A percentile compares a stretch with the other conserved stretches of the same genome.
Conservation (phyloP, 2,113 vertebrate genomes). For the Amazona guildingii region DNA sequence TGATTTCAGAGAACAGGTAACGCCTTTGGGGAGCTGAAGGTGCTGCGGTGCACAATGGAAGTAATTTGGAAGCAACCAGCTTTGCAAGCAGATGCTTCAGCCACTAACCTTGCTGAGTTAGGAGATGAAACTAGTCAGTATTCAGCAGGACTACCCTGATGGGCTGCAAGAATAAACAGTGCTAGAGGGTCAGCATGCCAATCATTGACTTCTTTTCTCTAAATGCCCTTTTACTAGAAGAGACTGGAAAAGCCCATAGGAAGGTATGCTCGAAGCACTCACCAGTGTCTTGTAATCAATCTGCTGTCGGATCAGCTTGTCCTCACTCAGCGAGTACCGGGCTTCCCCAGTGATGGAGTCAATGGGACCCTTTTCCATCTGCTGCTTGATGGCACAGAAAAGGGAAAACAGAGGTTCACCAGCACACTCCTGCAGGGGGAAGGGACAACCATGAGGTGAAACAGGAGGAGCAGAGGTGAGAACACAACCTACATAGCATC, state of each 20-base stretch:
- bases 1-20: background rate
- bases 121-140: no score
- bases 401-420: constrained; percentile 98
- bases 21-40: background rate
- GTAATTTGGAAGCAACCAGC: background rate
- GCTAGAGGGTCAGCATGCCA: background rate
- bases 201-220: background rate
- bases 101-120: background rate
- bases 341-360: constrained; percentile 97
- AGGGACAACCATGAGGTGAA: background rate
- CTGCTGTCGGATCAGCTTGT: constrained; percentile 98
- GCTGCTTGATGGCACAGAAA: constrained; percentile 98
- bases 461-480: background rate
- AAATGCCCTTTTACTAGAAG: background rate
- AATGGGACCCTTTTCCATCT: constrained; percentile 96
- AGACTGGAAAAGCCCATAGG: background rate
- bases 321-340: constrained; percentile 94
- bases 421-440: constrained; percentile 86
- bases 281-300: constrained; percentile 99
- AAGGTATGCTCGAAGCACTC: constrained; percentile 37
- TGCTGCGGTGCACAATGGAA: background rate
- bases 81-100: background rate
- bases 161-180: background rate
- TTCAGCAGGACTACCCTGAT: background rate
- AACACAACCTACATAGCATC: fast-evolving